Evolutionary conservation across 2,113 vertebrate genomes (phyloP).

Genomic region (Gobiocypris rarus): DNA sequence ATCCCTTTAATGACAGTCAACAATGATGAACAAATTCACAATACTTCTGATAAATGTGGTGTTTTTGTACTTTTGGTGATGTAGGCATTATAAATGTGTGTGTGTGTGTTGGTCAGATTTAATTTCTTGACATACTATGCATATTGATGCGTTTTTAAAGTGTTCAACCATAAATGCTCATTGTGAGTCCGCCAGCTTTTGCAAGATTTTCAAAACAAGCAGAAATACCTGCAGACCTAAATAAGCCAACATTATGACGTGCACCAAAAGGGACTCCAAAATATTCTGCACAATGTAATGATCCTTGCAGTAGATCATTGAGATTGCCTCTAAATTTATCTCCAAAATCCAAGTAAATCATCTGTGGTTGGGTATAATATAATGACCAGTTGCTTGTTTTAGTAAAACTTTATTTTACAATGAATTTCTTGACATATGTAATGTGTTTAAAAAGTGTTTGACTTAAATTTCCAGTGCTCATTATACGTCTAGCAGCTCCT

Average conservation of each 20-base stretch:
- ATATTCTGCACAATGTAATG: background rate
- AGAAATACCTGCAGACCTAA: background rate
- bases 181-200: background rate
- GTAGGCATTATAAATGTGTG: no score
- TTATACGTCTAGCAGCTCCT: background rate
- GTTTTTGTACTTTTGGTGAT: no score
- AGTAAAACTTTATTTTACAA: no score
- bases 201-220: background rate
- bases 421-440: background rate
- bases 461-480: background rate
- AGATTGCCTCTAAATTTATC: background rate
- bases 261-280: background rate
- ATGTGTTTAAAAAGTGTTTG: background rate
- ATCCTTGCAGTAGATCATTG: background rate
- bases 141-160: background rate
- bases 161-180: background rate
- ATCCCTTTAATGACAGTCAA: no score
- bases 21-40: no score
- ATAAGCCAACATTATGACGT: background rate
- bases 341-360: no score
- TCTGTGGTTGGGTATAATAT: no score
- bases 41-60: no score
- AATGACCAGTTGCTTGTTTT: background rate
- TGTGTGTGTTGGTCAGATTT: background rate
- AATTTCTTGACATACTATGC: background rate